Evolutionary conservation across 2,797 vertebrate genomes (phyloP), one percentile per base, ranked within the genome.

Genomic region (Periparus ater): DNA sequence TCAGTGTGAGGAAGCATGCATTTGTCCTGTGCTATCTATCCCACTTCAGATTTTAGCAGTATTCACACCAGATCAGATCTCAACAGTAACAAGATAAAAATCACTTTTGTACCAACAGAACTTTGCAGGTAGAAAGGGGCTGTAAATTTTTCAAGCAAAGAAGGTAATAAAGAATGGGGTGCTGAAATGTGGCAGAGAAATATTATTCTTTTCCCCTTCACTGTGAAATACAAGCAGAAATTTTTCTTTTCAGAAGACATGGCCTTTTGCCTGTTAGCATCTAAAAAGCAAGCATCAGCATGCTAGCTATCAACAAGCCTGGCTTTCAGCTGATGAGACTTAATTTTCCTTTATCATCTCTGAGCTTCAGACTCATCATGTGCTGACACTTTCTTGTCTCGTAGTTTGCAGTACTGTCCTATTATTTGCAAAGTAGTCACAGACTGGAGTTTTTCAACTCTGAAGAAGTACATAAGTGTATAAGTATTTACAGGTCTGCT

Each of bases 381-480:
- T 72, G n/a, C 54, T 18, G 22, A 48, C 11, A 36, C 27, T 3
- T 19, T n/a, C 47, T 48, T 19, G 21, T 18, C 50, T 38, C 53
- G 36, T 8, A 32, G 21, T 18, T 29, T 6, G 0, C 12, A 26
- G 32, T 11, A 12, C 10, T 17, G 15, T 6, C 23, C 77, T 38
- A 5, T 32, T 9, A 34, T 32, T 58, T 42, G 12, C 54, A 38
- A 74, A 87, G 17, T 0, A 66, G 48, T 8, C 66, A 23, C 10
- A 70, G 34, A 8, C 34, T 22, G 22, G 2, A 61, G 57, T 7
- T 42, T 42, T 11, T 27, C 38, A 29, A 7, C 73, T 62, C 42
- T 86, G 27, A 48, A 60, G 21, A 6, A 72, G 9, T 3, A 13
- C 5, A 2, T 0, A 3, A 10, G 2, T 13, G 18, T 29, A 1